Percentiles rank a stretch among this genome's conserved stretches.
These are phyloP conservation scores for Paedocypris sp. DNA, from an alignment of 2,113 vertebrate species.

Conservation along the genomic window DNA sequence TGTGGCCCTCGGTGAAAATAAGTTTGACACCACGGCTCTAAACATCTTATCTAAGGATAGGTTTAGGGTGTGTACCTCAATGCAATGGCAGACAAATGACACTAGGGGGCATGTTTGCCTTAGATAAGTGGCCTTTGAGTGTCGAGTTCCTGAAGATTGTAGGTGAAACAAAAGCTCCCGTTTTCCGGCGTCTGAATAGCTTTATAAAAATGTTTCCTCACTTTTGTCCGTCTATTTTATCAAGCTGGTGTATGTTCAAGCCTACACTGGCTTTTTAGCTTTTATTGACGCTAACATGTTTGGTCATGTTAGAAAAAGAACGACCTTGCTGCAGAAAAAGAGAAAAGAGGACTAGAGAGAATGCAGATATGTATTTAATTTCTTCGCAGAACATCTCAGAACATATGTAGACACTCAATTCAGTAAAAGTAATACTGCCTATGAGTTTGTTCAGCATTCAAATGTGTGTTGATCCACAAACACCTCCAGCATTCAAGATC, in stretches of 20 bases:
- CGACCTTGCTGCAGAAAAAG: not conserved
- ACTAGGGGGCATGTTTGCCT: conserved; percentile 48
- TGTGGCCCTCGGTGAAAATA: no score
- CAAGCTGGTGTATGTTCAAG: not conserved
- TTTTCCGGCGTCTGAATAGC: no score
- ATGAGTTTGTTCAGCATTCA: not conserved
- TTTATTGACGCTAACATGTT: conserved; percentile 6
- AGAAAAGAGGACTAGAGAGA: not conserved
- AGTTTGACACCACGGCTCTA: no score
- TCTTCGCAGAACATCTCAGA: no score
- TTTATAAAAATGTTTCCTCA: not conserved
- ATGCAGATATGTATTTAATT: no score
- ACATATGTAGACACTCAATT: no score
- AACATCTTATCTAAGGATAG: no score
- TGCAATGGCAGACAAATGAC: conserved; percentile 35
- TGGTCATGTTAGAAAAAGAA: not conserved
- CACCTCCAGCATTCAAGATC: not conserved
- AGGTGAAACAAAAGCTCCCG: conserved; percentile 21
- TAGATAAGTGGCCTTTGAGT: not conserved
- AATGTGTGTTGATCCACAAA: not conserved
- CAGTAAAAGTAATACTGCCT: no score
- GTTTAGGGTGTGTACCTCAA: not conserved
- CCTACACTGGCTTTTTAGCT: not conserved
- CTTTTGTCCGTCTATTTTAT: not conserved
- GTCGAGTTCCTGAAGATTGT: not conserved